Percentiles rank a stretch among this genome's conserved stretches.
Conservation (phyloP, 1,140 invertebrate genomes). For the Sminthurides bifidus region DNA sequence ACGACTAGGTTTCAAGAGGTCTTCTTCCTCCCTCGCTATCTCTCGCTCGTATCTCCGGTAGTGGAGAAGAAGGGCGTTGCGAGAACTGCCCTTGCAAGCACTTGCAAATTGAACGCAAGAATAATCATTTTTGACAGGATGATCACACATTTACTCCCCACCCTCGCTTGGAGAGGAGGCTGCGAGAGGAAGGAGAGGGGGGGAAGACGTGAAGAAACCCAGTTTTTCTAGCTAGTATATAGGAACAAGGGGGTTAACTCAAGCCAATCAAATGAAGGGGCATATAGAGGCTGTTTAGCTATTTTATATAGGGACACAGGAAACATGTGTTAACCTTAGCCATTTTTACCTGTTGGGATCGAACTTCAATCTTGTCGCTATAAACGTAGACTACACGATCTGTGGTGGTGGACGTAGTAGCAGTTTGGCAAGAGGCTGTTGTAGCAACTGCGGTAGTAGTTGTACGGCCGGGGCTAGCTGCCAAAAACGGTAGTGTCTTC, state of each 20-base stretch:
- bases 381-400: slow-evolving; percentile 48
- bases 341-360: slow-evolving; percentile 42
- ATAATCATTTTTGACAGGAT: no score
- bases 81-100: no score
- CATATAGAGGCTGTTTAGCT: background rate
- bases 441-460: slow-evolving; percentile 7
- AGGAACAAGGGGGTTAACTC: background rate
- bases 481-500: slow-evolving; percentile 32
- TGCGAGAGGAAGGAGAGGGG: no score
- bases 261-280: background rate
- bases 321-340: slow-evolving; percentile 9
- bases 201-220: no score
- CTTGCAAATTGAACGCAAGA: no score
- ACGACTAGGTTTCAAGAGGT: no score
- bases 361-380: slow-evolving; percentile 46
- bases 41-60: no score
- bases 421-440: slow-evolving; percentile 3
- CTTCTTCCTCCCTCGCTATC: no score
- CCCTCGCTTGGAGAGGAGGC: background rate
- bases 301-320: background rate
- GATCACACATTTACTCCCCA: no score
- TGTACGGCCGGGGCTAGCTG: slow-evolving; percentile 28
- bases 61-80: no score
- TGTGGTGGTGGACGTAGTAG: slow-evolving; percentile 15
- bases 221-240: background rate